These are phyloP conservation scores for Geopemphigus sp. DNA, from an alignment of 1,140 invertebrate species.

Conservation along the genomic window DNA sequence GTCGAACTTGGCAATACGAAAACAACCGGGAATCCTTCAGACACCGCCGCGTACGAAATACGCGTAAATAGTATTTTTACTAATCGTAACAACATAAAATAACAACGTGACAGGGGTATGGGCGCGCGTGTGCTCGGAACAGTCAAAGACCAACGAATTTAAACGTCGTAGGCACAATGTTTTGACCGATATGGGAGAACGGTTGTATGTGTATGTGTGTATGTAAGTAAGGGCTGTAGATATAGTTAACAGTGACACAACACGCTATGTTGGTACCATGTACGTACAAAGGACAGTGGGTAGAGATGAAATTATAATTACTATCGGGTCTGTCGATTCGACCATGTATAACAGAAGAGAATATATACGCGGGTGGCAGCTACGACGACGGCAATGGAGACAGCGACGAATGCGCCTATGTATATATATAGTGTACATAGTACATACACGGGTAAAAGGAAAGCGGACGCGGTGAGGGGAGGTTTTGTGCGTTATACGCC, in stretches of 20 bases:
- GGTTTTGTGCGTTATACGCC: constrained; percentile 2
- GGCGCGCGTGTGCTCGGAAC: too few relatives aligned
- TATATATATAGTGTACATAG: background rate
- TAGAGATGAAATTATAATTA: constrained; percentile 38
- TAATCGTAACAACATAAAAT: too few relatives aligned
- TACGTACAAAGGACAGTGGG: background rate
- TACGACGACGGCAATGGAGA: constrained; percentile 5
- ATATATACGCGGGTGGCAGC: background rate
- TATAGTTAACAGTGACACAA: constrained; percentile 7
- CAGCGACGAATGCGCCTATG: constrained; percentile 8
- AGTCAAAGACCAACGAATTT: too few relatives aligned
- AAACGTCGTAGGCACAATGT: too few relatives aligned
- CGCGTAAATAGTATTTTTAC: too few relatives aligned
- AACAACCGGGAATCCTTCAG: too few relatives aligned
- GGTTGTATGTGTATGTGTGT: background rate
- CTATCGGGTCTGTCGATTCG: constrained; percentile 28
- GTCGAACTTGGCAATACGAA: too few relatives aligned
- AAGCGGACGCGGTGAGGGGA: background rate
- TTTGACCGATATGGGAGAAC: too few relatives aligned
- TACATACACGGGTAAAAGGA: background rate
- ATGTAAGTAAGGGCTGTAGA: background rate
- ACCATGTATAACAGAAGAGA: background rate
- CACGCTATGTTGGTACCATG: background rate
- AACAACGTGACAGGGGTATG: too few relatives aligned
- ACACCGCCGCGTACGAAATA: too few relatives aligned